Evolutionary conservation across 1,140 invertebrate genomes (phyloP).

Genomic region (Bombus superbus): DNA sequence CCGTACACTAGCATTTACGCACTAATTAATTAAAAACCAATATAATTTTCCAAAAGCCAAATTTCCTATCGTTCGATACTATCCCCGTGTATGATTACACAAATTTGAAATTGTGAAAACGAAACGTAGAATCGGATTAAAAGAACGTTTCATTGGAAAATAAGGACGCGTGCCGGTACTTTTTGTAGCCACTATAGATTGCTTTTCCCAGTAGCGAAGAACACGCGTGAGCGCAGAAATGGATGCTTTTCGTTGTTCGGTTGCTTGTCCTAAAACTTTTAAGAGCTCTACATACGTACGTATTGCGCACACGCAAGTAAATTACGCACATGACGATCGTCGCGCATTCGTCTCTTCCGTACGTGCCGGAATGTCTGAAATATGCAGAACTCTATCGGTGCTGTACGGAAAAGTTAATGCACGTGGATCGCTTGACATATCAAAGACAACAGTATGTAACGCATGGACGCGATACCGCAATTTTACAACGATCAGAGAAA

Average conservation of each 20-base stretch:
- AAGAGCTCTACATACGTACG: not conserved
- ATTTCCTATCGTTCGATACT: too few species aligned
- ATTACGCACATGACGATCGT: conserved; percentile 39
- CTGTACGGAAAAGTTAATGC: conserved; percentile 2
- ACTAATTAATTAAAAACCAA: too few species aligned
- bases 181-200: too few species aligned
- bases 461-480: not conserved
- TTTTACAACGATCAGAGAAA: not conserved
- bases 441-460: not conserved
- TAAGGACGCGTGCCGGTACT: too few species aligned
- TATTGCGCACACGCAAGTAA: not conserved
- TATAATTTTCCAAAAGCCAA: too few species aligned
- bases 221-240: not conserved
- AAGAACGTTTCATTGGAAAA: too few species aligned
- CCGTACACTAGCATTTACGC: too few species aligned
- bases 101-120: too few species aligned
- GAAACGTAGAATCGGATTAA: too few species aligned
- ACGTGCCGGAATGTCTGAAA: conserved; percentile 41
- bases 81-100: too few species aligned
- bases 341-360: conserved; percentile 35
- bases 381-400: not conserved
- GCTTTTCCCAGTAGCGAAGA: not conserved
- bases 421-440: conserved; percentile 1
- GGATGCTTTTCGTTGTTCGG: not conserved
- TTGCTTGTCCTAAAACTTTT: not conserved